Conservation (phyloP, 2,113 vertebrate species). For the Lichenostomus cassidix region DNA sequence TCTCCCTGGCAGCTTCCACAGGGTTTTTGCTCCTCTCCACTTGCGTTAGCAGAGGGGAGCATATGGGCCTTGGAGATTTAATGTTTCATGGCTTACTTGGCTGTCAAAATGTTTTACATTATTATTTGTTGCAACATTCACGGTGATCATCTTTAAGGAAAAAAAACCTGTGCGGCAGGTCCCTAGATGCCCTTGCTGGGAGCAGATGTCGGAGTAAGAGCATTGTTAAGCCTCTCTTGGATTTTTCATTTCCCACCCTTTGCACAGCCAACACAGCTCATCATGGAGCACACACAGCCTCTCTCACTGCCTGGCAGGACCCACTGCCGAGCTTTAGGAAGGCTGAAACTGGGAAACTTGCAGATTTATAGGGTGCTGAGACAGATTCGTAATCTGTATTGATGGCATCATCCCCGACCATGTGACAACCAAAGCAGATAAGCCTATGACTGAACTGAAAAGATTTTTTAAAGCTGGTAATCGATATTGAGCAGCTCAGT, state of each 20-base stretch:
- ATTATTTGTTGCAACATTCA: slow-evolving; percentile 73
- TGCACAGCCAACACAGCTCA: background rate
- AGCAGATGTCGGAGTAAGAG: slow-evolving; percentile 72
- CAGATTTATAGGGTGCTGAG: slow-evolving; percentile 22
- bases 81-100: slow-evolving; percentile 76
- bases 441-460: slow-evolving; percentile 47
- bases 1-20: background rate
- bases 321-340: background rate
- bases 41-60: slow-evolving; percentile 48
- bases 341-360: slow-evolving; percentile 23
- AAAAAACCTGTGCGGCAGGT: slow-evolving; percentile 57
- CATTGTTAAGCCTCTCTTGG: slow-evolving; percentile 48
- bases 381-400: slow-evolving; percentile 29
- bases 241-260: slow-evolving; percentile 50
- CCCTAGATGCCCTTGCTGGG: slow-evolving; percentile 70
- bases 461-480: slow-evolving; percentile 70
- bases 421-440: slow-evolving; percentile 55
- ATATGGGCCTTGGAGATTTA: slow-evolving; percentile 65
- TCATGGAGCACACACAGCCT: background rate
- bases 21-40: slow-evolving; percentile 31
- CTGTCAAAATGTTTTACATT: slow-evolving; percentile 75
- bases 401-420: slow-evolving; percentile 47
- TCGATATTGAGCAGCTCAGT: slow-evolving; percentile 55
- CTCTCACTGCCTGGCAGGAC: background rate
- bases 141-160: slow-evolving; percentile 77